Percentiles rank a stretch among this genome's conserved stretches.
These are phyloP conservation scores for Noctua fimbriata DNA, from an alignment of 2,888 invertebrate species.

Conservation along the genomic window DNA sequence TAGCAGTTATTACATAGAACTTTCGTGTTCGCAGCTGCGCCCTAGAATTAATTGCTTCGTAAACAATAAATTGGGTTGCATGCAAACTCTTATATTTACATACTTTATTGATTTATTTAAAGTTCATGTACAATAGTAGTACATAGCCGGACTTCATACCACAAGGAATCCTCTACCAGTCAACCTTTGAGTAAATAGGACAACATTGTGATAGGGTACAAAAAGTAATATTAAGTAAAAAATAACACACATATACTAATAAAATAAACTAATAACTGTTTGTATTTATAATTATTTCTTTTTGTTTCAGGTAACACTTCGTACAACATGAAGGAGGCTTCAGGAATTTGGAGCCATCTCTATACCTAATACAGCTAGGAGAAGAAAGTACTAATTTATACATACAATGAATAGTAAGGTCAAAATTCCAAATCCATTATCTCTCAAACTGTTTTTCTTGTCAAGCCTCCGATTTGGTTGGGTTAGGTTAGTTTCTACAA, in stretches of 20 bases:
- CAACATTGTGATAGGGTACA: neutral
- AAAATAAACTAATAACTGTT: neutral
- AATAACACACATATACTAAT: neutral
- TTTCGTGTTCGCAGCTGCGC: constrained; percentile 33
- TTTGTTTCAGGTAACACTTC: constrained; percentile 52
- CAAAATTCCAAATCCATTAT: neutral
- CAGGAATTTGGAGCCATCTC: neutral
- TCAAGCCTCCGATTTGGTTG: neutral
- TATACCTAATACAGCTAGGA: neutral
- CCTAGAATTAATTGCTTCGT: constrained; percentile 43
- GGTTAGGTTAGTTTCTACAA: neutral
- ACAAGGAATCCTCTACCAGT: neutral
- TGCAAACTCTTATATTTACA: constrained; percentile 3
- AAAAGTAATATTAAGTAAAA: neutral
- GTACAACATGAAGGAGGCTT: neutral
- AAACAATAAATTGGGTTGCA: constrained; percentile 41
- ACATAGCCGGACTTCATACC: neutral
- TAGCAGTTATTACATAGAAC: constrained; percentile 31
- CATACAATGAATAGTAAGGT: neutral
- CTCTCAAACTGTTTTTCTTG: neutral
- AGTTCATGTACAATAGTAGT: neutral
- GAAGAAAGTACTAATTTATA: neutral
- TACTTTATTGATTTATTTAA: neutral
- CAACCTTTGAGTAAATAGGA: neutral
- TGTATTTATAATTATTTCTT: constrained; percentile 22